Conservation (phyloP, 2,797 vertebrate species). For the Chelon auratus region DNA sequence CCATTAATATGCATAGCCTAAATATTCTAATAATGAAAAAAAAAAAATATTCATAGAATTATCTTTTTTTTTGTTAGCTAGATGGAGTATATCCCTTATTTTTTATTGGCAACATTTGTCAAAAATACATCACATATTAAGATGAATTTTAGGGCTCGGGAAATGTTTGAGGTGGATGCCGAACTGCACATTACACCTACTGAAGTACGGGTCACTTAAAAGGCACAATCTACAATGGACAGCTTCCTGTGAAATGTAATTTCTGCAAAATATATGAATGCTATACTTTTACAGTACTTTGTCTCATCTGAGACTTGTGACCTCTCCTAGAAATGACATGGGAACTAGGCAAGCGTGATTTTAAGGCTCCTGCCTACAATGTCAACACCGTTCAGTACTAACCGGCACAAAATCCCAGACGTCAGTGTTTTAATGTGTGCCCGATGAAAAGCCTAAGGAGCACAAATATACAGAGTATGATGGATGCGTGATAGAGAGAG, state of each 20-base stretch:
- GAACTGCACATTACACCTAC: constrained; percentile 60
- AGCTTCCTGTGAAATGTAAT: constrained; percentile 29
- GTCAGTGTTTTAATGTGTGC: constrained; percentile 2
- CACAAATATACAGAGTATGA: background rate
- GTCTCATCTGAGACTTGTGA: constrained; percentile 20
- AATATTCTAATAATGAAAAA: constrained; percentile 11
- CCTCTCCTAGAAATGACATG: constrained; percentile 4
- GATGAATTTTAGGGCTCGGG: constrained; percentile 19
- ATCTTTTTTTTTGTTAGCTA: background rate
- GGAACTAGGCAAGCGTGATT: constrained; percentile 15
- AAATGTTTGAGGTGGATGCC: constrained; percentile 34
- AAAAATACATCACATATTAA: constrained; percentile 42
- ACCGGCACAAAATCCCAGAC: constrained; percentile 27
- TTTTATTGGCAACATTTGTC: constrained; percentile 26
- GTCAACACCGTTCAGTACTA: constrained; percentile 36
- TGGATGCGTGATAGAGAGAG: background rate
- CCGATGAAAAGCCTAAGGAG: constrained; percentile 13
- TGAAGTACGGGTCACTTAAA: constrained; percentile 58
- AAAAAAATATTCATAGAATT: constrained; percentile 11
- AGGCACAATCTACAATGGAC: constrained; percentile 66
- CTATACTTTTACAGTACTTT: constrained; percentile 27
- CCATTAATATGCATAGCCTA: constrained; percentile 41
- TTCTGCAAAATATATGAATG: constrained; percentile 53
- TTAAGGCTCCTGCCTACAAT: constrained; percentile 39
- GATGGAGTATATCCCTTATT: constrained; percentile 12